Evolutionary conservation across 2,113 vertebrate species (phyloP).

Genomic region (Halcyon malimbica): DNA sequence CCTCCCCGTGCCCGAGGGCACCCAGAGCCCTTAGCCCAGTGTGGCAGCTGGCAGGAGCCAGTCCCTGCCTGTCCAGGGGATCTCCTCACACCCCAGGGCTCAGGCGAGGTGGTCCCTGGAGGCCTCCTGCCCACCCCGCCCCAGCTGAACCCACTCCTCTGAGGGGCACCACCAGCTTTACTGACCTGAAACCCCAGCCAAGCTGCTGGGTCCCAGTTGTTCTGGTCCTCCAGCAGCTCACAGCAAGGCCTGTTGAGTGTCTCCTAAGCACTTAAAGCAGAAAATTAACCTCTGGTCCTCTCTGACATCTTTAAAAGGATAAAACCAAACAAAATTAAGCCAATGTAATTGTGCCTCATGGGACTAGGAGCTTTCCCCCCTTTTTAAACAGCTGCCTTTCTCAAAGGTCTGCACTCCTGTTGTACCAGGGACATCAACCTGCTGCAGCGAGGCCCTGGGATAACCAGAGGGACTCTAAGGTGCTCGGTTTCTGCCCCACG

Average conservation of each 20-base stretch:
- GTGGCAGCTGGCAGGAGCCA: not conserved
- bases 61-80: not conserved
- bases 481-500: not conserved
- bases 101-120: not conserved
- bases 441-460: too few relatives aligned
- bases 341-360: fast-evolving
- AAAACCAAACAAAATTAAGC: not conserved
- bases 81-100: not conserved
- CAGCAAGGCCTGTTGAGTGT: fast-evolving
- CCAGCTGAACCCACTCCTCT: fast-evolving
- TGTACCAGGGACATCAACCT: fast-evolving
- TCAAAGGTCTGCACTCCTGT: not conserved
- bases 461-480: not conserved
- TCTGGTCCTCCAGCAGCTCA: not conserved
- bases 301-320: not conserved
- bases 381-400: not conserved
- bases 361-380: not conserved
- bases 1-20: not conserved
- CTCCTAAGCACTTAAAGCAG: not conserved
- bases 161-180: not conserved
- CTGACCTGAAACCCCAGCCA: not conserved
- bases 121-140: not conserved
- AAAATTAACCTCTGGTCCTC: not conserved
- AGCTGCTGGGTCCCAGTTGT: not conserved
- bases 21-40: not conserved